A percentile compares a stretch with the other conserved stretches of the same genome.
Evolutionary conservation across 1,140 invertebrate genomes (phyloP).

Genomic region (Melanaphis sacchari): DNA sequence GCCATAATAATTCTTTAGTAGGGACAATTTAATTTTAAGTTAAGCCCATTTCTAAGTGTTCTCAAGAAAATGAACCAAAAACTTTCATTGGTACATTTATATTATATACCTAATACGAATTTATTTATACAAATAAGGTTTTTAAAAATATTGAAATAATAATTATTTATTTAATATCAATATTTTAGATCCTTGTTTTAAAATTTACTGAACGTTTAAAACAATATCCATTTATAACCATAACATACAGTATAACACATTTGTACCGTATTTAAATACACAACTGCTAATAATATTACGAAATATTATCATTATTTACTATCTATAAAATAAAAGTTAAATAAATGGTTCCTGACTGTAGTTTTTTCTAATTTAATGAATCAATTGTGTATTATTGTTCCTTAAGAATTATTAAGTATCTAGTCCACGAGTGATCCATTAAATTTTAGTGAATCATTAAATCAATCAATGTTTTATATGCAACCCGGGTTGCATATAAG

Average conservation of each 20-base stretch:
- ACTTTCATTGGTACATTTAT: not conserved
- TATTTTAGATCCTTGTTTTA: not conserved
- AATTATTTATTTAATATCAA: not conserved
- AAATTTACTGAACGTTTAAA: not conserved
- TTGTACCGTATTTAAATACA: not conserved
- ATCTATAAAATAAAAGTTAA: not conserved
- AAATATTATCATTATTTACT: not conserved
- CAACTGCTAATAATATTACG: not conserved
- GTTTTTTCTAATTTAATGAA: not conserved
- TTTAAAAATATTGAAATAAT: not conserved
- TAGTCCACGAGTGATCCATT: not conserved
- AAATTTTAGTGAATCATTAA: not conserved
- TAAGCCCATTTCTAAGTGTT: not conserved
- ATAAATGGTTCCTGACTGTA: not conserved
- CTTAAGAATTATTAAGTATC: not conserved
- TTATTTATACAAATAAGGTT: not conserved
- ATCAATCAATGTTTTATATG: not conserved
- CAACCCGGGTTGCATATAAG: too few species aligned
- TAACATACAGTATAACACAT: not conserved
- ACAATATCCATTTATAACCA: not conserved
- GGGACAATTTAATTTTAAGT: not conserved
- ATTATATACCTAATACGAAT: not conserved
- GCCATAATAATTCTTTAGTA: not conserved
- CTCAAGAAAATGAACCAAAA: not conserved
- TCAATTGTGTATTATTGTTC: not conserved